Evolutionary conservation across 2,113 vertebrate genomes (phyloP), one percentile per base, ranked within the genome.

Genomic region (Sebastes fasciatus): DNA sequence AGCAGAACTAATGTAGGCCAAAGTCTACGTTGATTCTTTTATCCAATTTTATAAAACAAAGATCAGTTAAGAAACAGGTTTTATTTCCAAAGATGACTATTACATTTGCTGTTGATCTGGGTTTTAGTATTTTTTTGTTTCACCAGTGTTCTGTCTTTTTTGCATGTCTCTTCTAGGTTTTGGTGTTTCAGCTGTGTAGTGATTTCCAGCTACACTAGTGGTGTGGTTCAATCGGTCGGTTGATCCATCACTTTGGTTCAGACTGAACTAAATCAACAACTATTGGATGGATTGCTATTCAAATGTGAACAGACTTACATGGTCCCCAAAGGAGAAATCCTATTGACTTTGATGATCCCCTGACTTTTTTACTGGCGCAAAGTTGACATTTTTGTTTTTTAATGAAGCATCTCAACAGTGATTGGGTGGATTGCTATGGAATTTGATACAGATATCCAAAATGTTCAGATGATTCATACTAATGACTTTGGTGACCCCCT

Each of bases 91-190:
- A 55, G 66, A 58, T 43, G 66, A 14, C 6, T 3, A 23, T 6
- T 51, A 21, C 48, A 67, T 83, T 87, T 77, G 42, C 45, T 19
- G 1, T 26, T 48, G 48, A 72, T 82, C 40, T 55, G 9, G 49
- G 43, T 64, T 82, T 70, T 64, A 34, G 34, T 26, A 46, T 51
- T 46, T 43, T 4, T 64, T 49, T 16, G 16, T 62, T 68, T 69
- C 6, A 62, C 42, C 17, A 40, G 17, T 12, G 8, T 51, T 40
- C 8, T 52, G 11, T 34, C 26, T 19, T 40, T 57, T 64, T 19
- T 17, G 11, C 4, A 60, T 43, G 19, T 42, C 11, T 17, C 19
- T 2, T 34, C 12, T 17, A 3, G 42, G 26, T 42, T 40, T 21
- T 54, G 46, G 12, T 21, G 51, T 43, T 45, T 55, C n/a, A 45